A percentile compares a stretch with the other conserved stretches of the same genome.
phyloP scores from a whole-genome alignment of 1,140 invertebrate genomes.

The Drosophila sechellia region DNA sequence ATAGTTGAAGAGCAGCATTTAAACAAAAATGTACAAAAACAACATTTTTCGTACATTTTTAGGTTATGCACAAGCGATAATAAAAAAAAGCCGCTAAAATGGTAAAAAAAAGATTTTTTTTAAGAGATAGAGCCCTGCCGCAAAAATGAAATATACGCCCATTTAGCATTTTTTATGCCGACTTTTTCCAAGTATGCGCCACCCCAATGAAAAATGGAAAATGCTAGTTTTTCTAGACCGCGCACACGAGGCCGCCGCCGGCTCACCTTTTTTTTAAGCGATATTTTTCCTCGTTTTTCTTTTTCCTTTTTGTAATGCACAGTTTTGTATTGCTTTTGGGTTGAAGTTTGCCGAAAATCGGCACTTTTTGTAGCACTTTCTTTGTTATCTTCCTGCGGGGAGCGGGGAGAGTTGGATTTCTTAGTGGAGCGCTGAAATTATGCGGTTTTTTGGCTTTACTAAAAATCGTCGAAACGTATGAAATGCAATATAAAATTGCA shows the following conservation, averaged over 20 bases:
- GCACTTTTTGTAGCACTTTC: slow-evolving; percentile 25
- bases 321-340: slow-evolving; percentile 41
- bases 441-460: slow-evolving; percentile 10
- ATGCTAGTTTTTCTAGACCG: slow-evolving; percentile 39
- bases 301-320: slow-evolving; percentile 36
- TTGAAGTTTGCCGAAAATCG: slow-evolving; percentile 38
- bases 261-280: slow-evolving; percentile 29
- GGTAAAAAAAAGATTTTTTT: slow-evolving; percentile 23
- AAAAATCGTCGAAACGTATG: slow-evolving; percentile 1
- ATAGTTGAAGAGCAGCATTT: slow-evolving; percentile 58
- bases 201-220: slow-evolving; percentile 40
- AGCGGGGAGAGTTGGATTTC: slow-evolving; percentile 14
- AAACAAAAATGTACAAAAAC: slow-evolving; percentile 75
- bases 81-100: slow-evolving; percentile 65
- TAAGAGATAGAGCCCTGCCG: background rate
- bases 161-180: background rate
- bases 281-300: slow-evolving; percentile 18
- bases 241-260: slow-evolving; percentile 35
- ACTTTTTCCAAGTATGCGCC: slow-evolving; percentile 9
- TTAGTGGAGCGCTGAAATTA: slow-evolving; percentile 36
- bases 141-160: slow-evolving; percentile 21
- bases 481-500: slow-evolving; percentile 27
- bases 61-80: slow-evolving; percentile 58
- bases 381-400: slow-evolving; percentile 31
- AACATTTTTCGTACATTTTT: slow-evolving; percentile 54